Conservation (phyloP, 2,888 invertebrate species). For the Melieria picta region DNA sequence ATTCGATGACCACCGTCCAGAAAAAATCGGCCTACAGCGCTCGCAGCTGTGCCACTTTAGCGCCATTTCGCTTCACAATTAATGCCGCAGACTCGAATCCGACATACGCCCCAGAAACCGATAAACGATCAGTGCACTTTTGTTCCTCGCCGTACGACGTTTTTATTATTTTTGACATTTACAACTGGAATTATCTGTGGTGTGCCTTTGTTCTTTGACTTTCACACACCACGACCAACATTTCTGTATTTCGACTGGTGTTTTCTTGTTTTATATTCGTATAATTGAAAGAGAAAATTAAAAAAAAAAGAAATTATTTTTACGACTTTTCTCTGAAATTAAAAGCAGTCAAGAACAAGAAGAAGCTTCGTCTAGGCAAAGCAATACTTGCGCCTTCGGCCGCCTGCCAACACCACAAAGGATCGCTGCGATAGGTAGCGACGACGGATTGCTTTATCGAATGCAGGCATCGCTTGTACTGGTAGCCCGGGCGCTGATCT, state of each 20-base stretch:
- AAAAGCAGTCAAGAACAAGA: neutral
- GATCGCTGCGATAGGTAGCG: too few species aligned
- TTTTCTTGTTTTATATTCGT: neutral
- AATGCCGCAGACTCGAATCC: neutral
- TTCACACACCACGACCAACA: conserved; percentile 15
- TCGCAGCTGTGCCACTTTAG: conserved; percentile 39
- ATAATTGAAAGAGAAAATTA: conserved; percentile 31
- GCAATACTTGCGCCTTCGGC: too few species aligned
- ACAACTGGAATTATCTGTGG: conserved; percentile 42
- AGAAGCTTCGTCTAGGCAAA: too few species aligned
- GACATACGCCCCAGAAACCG: conserved; percentile 24
- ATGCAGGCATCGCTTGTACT: neutral
- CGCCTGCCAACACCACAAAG: too few species aligned
- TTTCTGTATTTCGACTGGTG: conserved; percentile 31
- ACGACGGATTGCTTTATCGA: conserved; percentile 4
- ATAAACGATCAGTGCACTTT: conserved; percentile 43
- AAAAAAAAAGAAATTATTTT: conserved; percentile 44
- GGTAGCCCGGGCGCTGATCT: neutral
- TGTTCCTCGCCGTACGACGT: neutral
- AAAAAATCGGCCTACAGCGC: neutral
- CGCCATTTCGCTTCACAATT: conserved; percentile 34
- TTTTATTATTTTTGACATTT: conserved; percentile 53
- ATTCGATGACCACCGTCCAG: neutral
- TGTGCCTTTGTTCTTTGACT: conserved; percentile 38
- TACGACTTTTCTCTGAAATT: conserved; percentile 51